Base-by-base conservation (phyloP, 1,140 invertebrate species). In the Megathymus violae region DNA sequence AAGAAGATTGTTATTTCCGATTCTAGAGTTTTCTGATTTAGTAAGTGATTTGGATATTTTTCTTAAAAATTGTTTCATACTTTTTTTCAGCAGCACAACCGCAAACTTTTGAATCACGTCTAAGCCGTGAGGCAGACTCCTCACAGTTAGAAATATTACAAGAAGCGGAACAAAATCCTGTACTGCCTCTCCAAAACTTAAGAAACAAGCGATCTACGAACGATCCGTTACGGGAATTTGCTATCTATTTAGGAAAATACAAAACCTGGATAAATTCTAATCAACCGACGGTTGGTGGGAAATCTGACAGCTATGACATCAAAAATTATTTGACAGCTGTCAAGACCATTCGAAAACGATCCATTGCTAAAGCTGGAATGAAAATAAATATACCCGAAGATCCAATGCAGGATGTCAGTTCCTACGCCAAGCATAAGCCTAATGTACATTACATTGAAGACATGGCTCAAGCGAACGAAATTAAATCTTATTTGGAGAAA, bases 171-270 rank as follows among this genome's bases (percentile, higher is more conserved):
- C 51, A 66, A 67, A 38, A 69, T 14, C 64, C 51, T 50, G 58
- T 56, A 19, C 38, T 17, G 13, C 38, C 16, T 31, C 48, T 0
- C 0, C 44, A 40, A 16, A 62, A 51, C 40, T 13, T 19, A 16
- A 40, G 54, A 31, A 16, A 22, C 16, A 82, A 76, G 54, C 71
- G 81, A 1, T 80, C 76, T 1, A 46, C 62, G 11, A 59, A 73
- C 9, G 46, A 78, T 31, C 81, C 81, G 0, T 17, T 80, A 0
- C 34, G 66, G 3, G 74, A 84, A 52, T 19, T 89, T 1, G 60
- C 78, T 1, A 76, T 81, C 50, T 88, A 82, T 61, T 86, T 75
- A 44, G 25, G 67, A 0, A 89, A 89, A 68, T 77, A 87, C 40
- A 86, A 86, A 69, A 51, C 74, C 0, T 89, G 83, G 87, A 61